Base-by-base conservation (phyloP, 2,113 vertebrate genomes). In the Nothobranchius furzeri region DNA sequence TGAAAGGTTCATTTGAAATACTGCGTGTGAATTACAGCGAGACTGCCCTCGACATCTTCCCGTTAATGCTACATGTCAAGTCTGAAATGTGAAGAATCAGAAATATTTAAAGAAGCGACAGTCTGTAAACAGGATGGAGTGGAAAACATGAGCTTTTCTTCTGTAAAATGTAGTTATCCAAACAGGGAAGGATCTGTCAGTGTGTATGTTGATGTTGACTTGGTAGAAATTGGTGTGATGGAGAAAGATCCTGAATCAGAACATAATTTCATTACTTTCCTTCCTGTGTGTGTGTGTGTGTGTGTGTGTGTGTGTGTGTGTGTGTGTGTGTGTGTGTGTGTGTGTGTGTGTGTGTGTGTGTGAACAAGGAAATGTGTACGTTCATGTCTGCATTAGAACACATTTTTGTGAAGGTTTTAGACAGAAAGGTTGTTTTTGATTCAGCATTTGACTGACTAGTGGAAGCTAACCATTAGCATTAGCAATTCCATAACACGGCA, bases 1-100 rank as follows among this genome's bases (percentile, higher is more conserved):
- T 75, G 68, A 78, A 74, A 78, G 80, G 82, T 70, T 79, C 76
- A 71, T 68, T 71, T 81, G 76, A 88, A 89, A 82, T 86, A 65
- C 73, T 75, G 61, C 14, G 58, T 62, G 70, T 71, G 73, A 85
- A 84, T 88, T 82, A 81, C 70, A 79, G 73, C 47, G 60, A 62
- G 68, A 78, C 73, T 79, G 20, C 43, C 52, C 68, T 88, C 84
- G 85, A 87, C 83, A 75, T 85, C 73, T 76, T 78, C 64, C 72
- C 82, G 62, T 68, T 58, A 64, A 83, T 76, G 69, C 53, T 20
- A 58, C 73, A 20, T 17, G 40, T 71, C 52, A 36, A 64, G 35
- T 75, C 35, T 17, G 47, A n/a, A 68, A 35, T 73, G 68, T 37
- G 9, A 73, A 78, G 58, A 69, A 73, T 78, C 62, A 43, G 50